phyloP scores from a whole-genome alignment of 2,888 invertebrate species.

The Drosophila dives region DNA sequence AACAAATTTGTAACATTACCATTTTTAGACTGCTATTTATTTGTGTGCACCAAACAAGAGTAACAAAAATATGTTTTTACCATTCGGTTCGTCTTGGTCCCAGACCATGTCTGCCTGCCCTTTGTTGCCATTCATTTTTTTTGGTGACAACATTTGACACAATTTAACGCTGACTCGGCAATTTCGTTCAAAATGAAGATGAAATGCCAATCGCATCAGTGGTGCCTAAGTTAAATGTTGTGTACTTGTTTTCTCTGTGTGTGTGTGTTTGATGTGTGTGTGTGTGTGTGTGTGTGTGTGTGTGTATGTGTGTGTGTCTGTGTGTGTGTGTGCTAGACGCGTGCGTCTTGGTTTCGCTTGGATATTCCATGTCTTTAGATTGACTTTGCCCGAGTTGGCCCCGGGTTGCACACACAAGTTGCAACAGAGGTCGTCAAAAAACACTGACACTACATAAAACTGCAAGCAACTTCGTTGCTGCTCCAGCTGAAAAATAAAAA shows the following conservation, averaged over 20 bases:
- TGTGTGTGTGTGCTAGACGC: slow-evolving; percentile 21
- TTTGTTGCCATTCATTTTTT: slow-evolving; percentile 26
- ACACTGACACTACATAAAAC: slow-evolving; percentile 44
- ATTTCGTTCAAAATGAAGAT: slow-evolving; percentile 24
- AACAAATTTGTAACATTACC: slow-evolving; percentile 64
- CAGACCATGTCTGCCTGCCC: slow-evolving; percentile 26
- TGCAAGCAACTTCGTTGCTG: slow-evolving; percentile 43
- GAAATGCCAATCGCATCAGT: slow-evolving; percentile 23
- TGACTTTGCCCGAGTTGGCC: slow-evolving; percentile 46
- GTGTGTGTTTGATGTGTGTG: neutral
- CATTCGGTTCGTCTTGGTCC: slow-evolving; percentile 15
- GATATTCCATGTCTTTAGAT: slow-evolving; percentile 42
- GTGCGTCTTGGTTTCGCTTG: slow-evolving; percentile 19
- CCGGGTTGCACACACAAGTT: slow-evolving; percentile 41
- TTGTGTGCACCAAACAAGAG: slow-evolving; percentile 11
- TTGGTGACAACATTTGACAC: slow-evolving; percentile 73
- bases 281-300: neutral
- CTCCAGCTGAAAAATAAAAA: slow-evolving; percentile 25
- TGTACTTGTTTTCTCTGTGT: neutral
- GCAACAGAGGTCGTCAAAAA: slow-evolving; percentile 57
- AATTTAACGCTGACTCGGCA: slow-evolving; percentile 67
- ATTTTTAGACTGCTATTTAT: slow-evolving; percentile 52
- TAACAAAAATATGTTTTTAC: slow-evolving; percentile 19
- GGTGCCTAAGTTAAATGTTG: slow-evolving; percentile 37
- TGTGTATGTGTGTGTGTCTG: neutral